Evolutionary conservation across 2,888 invertebrate species (phyloP).

Genomic region (Labia minor): DNA sequence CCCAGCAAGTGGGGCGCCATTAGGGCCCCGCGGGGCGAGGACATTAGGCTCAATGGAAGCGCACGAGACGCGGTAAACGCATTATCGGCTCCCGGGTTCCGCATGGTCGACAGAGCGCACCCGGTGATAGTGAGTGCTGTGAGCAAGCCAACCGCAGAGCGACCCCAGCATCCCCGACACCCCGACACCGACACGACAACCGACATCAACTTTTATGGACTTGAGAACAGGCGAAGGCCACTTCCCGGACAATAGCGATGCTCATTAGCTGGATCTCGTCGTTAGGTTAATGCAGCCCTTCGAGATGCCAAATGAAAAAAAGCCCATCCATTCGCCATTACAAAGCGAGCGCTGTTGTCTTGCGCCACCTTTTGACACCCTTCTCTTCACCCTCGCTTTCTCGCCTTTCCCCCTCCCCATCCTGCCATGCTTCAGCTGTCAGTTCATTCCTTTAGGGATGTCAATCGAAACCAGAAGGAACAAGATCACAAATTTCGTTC

Average conservation of each 20-base stretch:
- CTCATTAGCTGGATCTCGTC: background rate
- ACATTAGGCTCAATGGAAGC: slow-evolving; percentile 1
- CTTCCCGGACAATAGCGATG: slow-evolving; percentile 4
- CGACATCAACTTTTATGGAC: background rate
- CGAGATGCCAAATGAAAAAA: background rate
- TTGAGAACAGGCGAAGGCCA: slow-evolving; percentile 1
- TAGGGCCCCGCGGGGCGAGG: background rate
- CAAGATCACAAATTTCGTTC: no score
- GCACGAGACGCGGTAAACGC: slow-evolving; percentile 13
- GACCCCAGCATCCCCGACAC: background rate
- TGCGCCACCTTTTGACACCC: no score
- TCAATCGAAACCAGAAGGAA: no score
- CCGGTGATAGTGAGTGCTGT: no score
- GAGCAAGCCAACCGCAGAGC: background rate
- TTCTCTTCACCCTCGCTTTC: no score
- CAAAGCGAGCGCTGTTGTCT: no score
- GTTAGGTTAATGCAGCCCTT: slow-evolving; percentile 13
- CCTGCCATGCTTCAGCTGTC: no score
- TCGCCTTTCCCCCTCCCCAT: no score
- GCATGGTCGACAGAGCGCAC: background rate
- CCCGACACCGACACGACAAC: background rate
- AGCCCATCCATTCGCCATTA: no score
- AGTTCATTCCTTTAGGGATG: no score
- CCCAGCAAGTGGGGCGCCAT: slow-evolving; percentile 1
- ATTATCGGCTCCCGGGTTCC: slow-evolving; percentile 7